Evolutionary conservation across 1,140 invertebrate genomes (phyloP), one percentile per base, ranked within the genome.

Genomic region (Papilio polyxenes): DNA sequence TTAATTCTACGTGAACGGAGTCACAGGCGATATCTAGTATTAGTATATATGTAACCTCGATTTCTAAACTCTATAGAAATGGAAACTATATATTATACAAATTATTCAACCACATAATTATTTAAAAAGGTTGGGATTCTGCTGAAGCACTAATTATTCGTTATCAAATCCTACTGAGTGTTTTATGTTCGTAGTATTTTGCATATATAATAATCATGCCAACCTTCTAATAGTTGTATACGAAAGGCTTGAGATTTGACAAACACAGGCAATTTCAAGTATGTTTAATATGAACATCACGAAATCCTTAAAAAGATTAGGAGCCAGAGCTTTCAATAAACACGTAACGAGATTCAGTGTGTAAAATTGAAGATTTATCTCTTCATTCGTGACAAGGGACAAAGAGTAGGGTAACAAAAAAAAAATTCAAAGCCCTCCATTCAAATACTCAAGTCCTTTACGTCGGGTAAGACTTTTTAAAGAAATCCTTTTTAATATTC

Each of bases 341-440:
- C 82, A 85, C 83, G 84, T 86, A 89, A 89, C 84, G 82, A 84
- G 82, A 81, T 85, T 81, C 78, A 85, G 83, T 81, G 83, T 85
- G 85, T 85, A 85, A 88, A 89, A 89, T 87, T 84, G 86, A 87
- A 88, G 86, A 87, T 85, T 85, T 85, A 85, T 85, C 80, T 84
- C 76, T 80, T 48, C 49, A 77, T 69, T 79, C 80, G 75, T 80
- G 82, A 82, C 83, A 82, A 85, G 84, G 84, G 81, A 80, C 78
- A 80, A 80, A 75, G 83, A 77, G 75, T 75, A 69, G 79, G 81
- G 82, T 65, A 78, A 37, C 75, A 76, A 74, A 83, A 82, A 80
- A 80, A 82, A 82, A 81, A 82, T 84, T 84, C 81, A 82, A 76
- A 84, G 69, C 81, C 31, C 37, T 84, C 76, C 81, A 82, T 82